A percentile compares a stretch with the other conserved stretches of the same genome.
Evolutionary conservation across 2,797 vertebrate genomes (phyloP).

Genomic region (Molossus alvarezi): DNA sequence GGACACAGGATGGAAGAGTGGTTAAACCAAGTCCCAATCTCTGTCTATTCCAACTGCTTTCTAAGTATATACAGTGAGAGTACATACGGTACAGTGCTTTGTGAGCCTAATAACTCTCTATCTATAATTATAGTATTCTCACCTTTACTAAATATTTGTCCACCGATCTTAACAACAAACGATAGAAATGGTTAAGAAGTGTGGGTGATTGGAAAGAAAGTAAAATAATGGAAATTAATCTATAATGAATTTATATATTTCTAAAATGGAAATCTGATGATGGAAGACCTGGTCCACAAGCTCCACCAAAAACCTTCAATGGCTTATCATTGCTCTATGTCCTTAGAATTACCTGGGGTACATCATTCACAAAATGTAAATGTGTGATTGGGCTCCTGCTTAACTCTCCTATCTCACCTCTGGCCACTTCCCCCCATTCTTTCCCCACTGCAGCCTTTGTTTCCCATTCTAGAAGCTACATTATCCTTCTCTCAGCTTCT

Average conservation of each 20-base stretch:
- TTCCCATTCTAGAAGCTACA: not conserved
- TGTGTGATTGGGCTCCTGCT: not conserved
- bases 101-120: constrained; percentile 18
- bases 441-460: not conserved
- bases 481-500: not conserved
- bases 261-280: constrained; percentile 40
- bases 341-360: not conserved
- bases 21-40: not conserved
- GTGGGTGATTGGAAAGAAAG: constrained; percentile 33
- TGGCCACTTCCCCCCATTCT: not conserved
- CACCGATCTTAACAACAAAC: constrained; percentile 19
- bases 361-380: constrained; percentile 20
- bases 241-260: constrained; percentile 30
- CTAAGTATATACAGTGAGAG: not conserved
- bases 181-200: constrained; percentile 16
- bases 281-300: not conserved
- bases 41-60: not conserved
- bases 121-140: not conserved
- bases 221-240: constrained; percentile 48
- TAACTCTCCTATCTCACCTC: not conserved
- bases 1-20: not conserved
- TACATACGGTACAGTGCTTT: not conserved
- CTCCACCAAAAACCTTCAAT: not conserved
- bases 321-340: not conserved
- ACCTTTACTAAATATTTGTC: constrained; percentile 23